A percentile compares a stretch with the other conserved stretches of the same genome.
These are phyloP conservation scores for Bursaphelenchus mucronatus DNA, from an alignment of 1,140 invertebrate species.

Conservation along the genomic window DNA sequence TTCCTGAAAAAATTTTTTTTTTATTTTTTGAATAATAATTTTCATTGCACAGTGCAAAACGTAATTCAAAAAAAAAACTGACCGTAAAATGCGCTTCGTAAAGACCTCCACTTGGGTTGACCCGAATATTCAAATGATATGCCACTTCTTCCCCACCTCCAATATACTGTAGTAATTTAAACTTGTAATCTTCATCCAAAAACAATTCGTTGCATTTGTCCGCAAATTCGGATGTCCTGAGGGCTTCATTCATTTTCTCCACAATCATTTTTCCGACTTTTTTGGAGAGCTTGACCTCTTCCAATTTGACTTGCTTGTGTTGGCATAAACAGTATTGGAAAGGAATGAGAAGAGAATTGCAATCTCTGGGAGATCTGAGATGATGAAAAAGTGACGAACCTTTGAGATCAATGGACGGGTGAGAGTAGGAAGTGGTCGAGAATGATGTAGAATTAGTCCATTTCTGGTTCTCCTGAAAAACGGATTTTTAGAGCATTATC, in stretches of 20 bases:
- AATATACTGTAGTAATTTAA: not conserved
- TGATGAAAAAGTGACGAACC: slow-evolving; percentile 4
- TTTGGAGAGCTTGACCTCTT: too few relatives aligned
- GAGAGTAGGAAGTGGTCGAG: too few relatives aligned
- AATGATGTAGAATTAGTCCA: too few relatives aligned
- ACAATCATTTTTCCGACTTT: not conserved
- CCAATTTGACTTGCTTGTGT: not conserved
- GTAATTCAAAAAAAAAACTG: not conserved
- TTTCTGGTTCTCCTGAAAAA: too few relatives aligned
- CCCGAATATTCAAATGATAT: not conserved
- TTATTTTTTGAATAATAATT: too few relatives aligned
- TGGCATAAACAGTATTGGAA: slow-evolving; percentile 8
- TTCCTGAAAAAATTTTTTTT: not conserved
- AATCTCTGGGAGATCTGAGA: not conserved
- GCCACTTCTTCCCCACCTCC: not conserved
- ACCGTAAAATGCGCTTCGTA: not conserved
- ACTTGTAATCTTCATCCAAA: not conserved
- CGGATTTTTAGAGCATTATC: too few relatives aligned
- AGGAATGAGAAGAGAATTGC: slow-evolving; percentile 2
- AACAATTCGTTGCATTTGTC: not conserved
- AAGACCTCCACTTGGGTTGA: not conserved
- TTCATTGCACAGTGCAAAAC: too few relatives aligned
- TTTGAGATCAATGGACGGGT: too few relatives aligned
- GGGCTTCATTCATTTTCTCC: not conserved
- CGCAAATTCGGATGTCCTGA: not conserved